A percentile compares a stretch with the other conserved stretches of the same genome.
phyloP scores from a whole-genome alignment of 2,888 invertebrate species.

The Epinotia brunnichana region DNA sequence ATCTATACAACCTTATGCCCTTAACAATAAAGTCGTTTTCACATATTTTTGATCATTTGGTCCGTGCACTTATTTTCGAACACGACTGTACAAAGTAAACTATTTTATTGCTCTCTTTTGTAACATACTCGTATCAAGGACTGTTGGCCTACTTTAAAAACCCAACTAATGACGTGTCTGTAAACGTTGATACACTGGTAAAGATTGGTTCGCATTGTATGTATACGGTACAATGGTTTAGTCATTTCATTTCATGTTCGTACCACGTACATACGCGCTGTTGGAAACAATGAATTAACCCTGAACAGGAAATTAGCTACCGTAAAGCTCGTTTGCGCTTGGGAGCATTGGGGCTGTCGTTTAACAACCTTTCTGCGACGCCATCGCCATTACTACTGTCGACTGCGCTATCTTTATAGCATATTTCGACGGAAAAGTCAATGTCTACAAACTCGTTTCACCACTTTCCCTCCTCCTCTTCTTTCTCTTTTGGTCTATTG shows the following conservation, averaged over 20 bases:
- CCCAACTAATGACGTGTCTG: too few relatives aligned
- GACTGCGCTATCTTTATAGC: constrained; percentile 14
- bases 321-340: constrained; percentile 27
- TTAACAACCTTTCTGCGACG: constrained; percentile 26
- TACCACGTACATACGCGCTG: neutral
- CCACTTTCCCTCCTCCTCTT: neutral
- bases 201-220: constrained; percentile 5
- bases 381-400: constrained; percentile 4
- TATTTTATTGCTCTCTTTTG: too few relatives aligned
- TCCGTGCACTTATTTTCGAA: too few relatives aligned
- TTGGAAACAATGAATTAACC: constrained; percentile 29
- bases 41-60: too few relatives aligned
- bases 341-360: constrained; percentile 26
- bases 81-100: too few relatives aligned
- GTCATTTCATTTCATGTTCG: constrained; percentile 9
- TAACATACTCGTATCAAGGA: too few relatives aligned
- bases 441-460: neutral
- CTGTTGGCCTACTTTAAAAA: neutral
- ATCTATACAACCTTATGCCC: too few relatives aligned
- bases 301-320: constrained; percentile 33
- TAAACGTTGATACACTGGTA: neutral
- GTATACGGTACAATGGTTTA: constrained; percentile 16
- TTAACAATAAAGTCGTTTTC: too few relatives aligned
- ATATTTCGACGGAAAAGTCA: constrained; percentile 5
- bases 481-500: neutral